phyloP scores from a whole-genome alignment of 2,888 invertebrate genomes.

The Drosophila kuntzei region DNA sequence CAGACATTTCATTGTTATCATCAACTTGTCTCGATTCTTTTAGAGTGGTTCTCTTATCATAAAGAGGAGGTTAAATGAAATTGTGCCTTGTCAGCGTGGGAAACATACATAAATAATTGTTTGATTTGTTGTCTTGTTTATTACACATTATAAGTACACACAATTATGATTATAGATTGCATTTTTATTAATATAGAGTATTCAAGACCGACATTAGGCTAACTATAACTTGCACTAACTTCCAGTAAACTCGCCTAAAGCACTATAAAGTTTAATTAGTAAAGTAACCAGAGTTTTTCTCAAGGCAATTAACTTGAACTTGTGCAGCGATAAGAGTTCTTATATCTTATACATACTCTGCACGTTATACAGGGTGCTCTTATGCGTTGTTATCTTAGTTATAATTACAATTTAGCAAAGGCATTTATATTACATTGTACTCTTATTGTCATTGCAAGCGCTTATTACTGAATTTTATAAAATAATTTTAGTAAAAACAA shows the following conservation, averaged over 20 bases:
- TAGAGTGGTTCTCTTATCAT: constrained; percentile 31
- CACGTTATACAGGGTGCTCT: constrained; percentile 39
- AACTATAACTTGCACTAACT: neutral
- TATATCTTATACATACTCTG: neutral
- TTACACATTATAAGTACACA: constrained; percentile 26
- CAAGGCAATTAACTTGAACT: constrained; percentile 57
- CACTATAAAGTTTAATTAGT: constrained; percentile 41
- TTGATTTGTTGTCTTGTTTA: constrained; percentile 25
- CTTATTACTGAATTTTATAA: constrained; percentile 5
- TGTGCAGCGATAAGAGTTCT: constrained; percentile 57
- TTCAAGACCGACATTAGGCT: neutral
- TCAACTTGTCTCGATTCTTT: neutral
- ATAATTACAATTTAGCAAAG: constrained; percentile 17
- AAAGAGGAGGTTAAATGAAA: neutral
- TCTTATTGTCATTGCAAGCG: constrained; percentile 47
- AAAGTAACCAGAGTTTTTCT: constrained; percentile 42
- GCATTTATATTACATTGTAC: constrained; percentile 13
- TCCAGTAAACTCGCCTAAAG: neutral
- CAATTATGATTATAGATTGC: constrained; percentile 21
- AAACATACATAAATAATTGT: constrained; percentile 17
- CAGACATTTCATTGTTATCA: constrained; percentile 25
- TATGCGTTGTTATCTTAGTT: constrained; percentile 6
- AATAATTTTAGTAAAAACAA: constrained; percentile 1
- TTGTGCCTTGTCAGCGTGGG: constrained; percentile 24
- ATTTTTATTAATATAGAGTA: constrained; percentile 5